Conservation (phyloP, 2,797 vertebrate species). For the Myotis findleyi region DNA sequence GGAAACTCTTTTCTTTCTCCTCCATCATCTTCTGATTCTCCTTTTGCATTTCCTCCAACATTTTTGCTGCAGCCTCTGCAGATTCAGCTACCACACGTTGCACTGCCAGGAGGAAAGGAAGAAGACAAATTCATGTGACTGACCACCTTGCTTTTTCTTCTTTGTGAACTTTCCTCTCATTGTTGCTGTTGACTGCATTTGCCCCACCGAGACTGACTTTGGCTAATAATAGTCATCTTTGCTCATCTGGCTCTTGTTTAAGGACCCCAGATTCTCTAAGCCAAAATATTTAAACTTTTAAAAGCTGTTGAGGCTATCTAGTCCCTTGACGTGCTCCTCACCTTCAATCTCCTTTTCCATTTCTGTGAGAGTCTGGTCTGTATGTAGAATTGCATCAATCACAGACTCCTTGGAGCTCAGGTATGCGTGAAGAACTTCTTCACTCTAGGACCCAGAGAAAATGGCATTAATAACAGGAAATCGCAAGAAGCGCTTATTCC, state of each 20-base stretch:
- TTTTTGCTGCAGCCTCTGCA: constrained; percentile 13
- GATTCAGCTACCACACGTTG: constrained; percentile 50
- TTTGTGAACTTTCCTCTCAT: rapidly evolving
- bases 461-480: not conserved
- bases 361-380: constrained; percentile 64
- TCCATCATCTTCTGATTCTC: constrained; percentile 5
- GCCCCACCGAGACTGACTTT: not conserved
- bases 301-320: not conserved
- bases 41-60: not conserved
- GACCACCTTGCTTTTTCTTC: not conserved
- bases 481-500: not conserved
- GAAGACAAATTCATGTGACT: not conserved
- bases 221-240: not conserved
- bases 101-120: constrained; percentile 41
- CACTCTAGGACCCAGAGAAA: constrained; percentile 58
- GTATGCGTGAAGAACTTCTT: constrained; percentile 64
- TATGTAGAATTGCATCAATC: constrained; percentile 50
- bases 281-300: not conserved
- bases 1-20: constrained; percentile 25
- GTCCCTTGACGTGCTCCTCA: constrained; percentile 12
- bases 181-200: not conserved
- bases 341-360: constrained; percentile 73
- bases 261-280: not conserved
- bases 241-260: not conserved
- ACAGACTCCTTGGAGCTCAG: constrained; percentile 39